Base-by-base conservation (phyloP, 1,140 invertebrate genomes). In the Armadillidium nasatum region DNA sequence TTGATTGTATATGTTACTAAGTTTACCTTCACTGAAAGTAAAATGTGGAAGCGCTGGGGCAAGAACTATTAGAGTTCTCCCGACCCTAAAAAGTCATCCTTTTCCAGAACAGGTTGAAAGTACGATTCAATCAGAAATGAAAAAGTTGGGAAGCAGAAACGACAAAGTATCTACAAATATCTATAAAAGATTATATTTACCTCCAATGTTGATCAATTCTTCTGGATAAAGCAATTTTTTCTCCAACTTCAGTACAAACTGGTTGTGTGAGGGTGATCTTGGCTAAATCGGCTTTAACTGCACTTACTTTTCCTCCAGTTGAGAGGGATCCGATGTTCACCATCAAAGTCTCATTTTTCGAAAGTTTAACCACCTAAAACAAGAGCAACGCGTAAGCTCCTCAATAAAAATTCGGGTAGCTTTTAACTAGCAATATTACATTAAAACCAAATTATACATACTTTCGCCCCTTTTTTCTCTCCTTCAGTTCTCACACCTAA, bases 191-290 rank as follows among this genome's bases (percentile, higher is more conserved):
- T 33, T 33, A 33, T 6, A 76, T 80, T 87, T 85, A 93, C 92
- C 97, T 92, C 97, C 98, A 99, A 89, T 99, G 97, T 84, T 99
- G 98, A 82, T 99, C 98, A 66, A 99, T 95, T 86, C 97, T 89
- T 84, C 98, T 89, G 85, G 95, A 98, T 4, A 99, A 88, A 10
- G 98, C 97, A 83, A 99, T 98, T 85, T 99, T 99, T 84, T 99
- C 97, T 74, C 94, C 95, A 78, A 98, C 91, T 87, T 99, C 97
- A 43, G 97, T 99, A 84, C 98, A 99, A 0, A 99, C 98, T 3
- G 98, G 98, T 86, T 93, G 96, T 15, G 95, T 98, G 33, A 99
- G 88, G 60, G 93, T 91, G 77, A 99, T 98, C 85, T 99, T 99
- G 4, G 97, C 97, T 84, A 99, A 91, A 91, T 99, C 97, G 82